A percentile compares a stretch with the other conserved stretches of the same genome.
These are phyloP conservation scores for Molanna angustata DNA, from an alignment of 2,888 invertebrate species.

Conservation along the genomic window DNA sequence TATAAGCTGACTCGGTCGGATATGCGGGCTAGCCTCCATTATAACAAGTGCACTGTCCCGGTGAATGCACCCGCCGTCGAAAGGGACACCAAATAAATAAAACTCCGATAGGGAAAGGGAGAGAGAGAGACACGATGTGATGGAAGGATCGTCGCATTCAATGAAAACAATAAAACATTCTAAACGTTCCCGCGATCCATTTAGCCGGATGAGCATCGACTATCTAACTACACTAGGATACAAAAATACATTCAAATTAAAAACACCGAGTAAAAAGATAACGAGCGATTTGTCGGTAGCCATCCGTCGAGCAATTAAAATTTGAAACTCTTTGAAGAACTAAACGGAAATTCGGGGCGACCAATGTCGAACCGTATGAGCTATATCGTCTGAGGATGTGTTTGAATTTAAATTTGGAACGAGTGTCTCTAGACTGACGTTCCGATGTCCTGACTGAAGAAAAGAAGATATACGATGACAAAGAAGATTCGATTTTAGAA, in stretches of 20 bases:
- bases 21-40: conserved; percentile 22
- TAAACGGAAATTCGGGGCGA: too few species aligned
- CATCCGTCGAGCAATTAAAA: background rate
- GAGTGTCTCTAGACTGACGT: conserved; percentile 11
- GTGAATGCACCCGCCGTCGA: conserved; percentile 20
- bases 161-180: conserved; percentile 19
- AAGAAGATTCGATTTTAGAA: conserved; percentile 8
- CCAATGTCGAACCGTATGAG: too few species aligned
- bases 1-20: conserved; percentile 8
- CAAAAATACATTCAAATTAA: background rate
- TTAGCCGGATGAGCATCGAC: conserved; percentile 11
- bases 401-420: conserved; percentile 20
- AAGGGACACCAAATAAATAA: background rate
- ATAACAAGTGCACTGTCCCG: conserved; percentile 22
- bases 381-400: background rate
- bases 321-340: background rate
- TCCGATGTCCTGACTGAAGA: conserved; percentile 7
- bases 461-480: conserved; percentile 10
- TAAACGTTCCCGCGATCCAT: conserved; percentile 18
- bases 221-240: conserved; percentile 2
- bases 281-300: background rate
- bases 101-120: background rate
- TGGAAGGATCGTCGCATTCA: conserved; percentile 12
- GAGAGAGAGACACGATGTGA: conserved; percentile 10
- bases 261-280: conserved; percentile 2